Evolutionary conservation across 2,797 vertebrate genomes (phyloP).

Genomic region (Xiphorhynchus erythropygius): DNA sequence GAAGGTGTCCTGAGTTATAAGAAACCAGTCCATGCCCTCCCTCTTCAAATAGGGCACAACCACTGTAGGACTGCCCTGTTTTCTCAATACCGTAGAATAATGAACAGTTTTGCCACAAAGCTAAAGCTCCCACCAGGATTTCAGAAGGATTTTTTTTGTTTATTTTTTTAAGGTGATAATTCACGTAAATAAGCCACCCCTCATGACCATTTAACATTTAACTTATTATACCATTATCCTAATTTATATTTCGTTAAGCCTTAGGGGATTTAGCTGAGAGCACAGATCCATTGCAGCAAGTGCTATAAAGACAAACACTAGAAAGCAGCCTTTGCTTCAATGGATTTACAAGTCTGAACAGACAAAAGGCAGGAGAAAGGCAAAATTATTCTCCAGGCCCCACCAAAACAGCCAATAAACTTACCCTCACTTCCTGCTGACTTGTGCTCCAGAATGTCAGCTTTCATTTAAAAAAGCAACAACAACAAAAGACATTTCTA

Average conservation of each 20-base stretch:
- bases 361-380: conserved; percentile 63
- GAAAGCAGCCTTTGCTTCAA: conserved; percentile 42
- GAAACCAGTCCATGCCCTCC: neutral
- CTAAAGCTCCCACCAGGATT: neutral
- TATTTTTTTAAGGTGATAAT: conserved; percentile 21
- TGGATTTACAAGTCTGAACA: conserved; percentile 59
- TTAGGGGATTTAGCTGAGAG: conserved; percentile 43
- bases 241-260: conserved; percentile 63
- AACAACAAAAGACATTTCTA: conserved; percentile 56
- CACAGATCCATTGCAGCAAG: conserved; percentile 29
- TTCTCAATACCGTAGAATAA: neutral
- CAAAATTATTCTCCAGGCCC: conserved; percentile 62
- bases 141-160: neutral
- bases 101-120: neutral
- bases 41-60: neutral
- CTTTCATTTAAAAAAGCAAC: conserved; percentile 49
- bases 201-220: conserved; percentile 16
- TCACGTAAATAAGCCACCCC: conserved; percentile 42
- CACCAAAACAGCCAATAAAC: conserved; percentile 65
- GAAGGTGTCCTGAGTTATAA: neutral
- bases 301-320: conserved; percentile 38
- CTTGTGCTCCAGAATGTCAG: conserved; percentile 46
- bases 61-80: fast-evolving
- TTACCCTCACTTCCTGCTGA: conserved; percentile 46
- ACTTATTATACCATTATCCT: conserved; percentile 49